Evolutionary conservation across 2,113 vertebrate genomes (phyloP), one percentile per base, ranked within the genome.

Genomic region (Gymnorhina tibicen): DNA sequence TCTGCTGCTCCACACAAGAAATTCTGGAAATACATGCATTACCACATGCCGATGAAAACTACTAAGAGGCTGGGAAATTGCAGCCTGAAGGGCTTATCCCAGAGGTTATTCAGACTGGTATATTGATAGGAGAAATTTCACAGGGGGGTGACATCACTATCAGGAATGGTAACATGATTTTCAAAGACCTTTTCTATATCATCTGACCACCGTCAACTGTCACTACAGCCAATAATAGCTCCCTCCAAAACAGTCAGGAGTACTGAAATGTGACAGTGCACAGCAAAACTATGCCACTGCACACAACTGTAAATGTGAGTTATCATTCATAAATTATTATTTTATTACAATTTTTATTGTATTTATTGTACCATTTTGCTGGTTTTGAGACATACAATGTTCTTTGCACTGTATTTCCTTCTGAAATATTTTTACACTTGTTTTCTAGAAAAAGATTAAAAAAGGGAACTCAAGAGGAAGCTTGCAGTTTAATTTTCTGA

Each of bases 11-110:
- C 96, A 18, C 88, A 91, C 69, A 97, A 97, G 44, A 96, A 96
- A 9, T 99, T 99, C 96, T 99, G 99, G 99, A 98, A 90, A 49
- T 96, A 97, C 32, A 82, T 99, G 42, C 95, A 33, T 53, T 98
- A 98, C 84, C 95, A 97, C 24, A 98, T 99, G 98, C 99, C 99
- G 33, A 28, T 97, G 52, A 98, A 97, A 83, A 94, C 52, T 63
- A 53, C 52, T 3, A 82, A 70, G 33, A 35, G 62, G 59, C 2
- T 89, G 59, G 13, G 6, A 87, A 86, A 84, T 47, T 62, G 20
- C 35, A 84, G 21, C 53, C 75, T 97, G 35, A 91, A 95, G 74
- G 56, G 59, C 12, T 94, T 91, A 46, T 76, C 19, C 21, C 78
- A 22, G n/a, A 93, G 60, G 19, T 37, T 67, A 41, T 76, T 74